phyloP scores from a whole-genome alignment of 2,797 vertebrate species.

The Sebastes kiyomatsui region DNA sequence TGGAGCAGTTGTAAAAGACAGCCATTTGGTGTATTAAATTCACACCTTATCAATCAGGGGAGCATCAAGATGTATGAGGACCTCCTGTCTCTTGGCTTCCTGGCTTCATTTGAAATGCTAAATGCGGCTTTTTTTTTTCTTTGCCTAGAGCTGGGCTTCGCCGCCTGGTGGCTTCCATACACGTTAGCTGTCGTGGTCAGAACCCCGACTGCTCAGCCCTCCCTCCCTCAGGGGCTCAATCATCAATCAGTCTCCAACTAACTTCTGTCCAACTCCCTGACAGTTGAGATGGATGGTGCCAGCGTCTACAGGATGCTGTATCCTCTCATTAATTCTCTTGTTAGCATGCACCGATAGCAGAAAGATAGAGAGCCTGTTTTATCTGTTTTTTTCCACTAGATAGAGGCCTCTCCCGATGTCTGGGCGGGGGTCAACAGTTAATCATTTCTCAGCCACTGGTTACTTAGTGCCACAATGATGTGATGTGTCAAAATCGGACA shows the following conservation, averaged over 20 bases:
- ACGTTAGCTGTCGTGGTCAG: slow-evolving; percentile 55
- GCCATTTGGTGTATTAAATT: slow-evolving; percentile 73
- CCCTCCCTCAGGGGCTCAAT: slow-evolving; percentile 53
- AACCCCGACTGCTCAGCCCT: slow-evolving; percentile 33
- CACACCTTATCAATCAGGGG: slow-evolving; percentile 80
- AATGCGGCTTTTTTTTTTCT: slow-evolving; percentile 27
- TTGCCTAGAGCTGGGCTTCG: slow-evolving; percentile 17
- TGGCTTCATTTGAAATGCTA: slow-evolving; percentile 81
- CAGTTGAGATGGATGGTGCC: slow-evolving; percentile 79
- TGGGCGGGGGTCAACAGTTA: slow-evolving; percentile 60
- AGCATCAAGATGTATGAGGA: slow-evolving; percentile 64
- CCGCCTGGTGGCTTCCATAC: slow-evolving; percentile 58
- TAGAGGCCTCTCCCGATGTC: slow-evolving; percentile 1
- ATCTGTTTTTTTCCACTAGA: slow-evolving; percentile 33
- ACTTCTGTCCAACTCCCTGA: slow-evolving; percentile 82
- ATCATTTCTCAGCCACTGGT: slow-evolving; percentile 67
- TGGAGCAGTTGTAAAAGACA: slow-evolving; percentile 67
- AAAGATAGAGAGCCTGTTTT: slow-evolving; percentile 39
- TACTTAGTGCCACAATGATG: slow-evolving; percentile 67
- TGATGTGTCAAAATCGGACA: slow-evolving; percentile 75
- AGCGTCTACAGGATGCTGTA: slow-evolving; percentile 66
- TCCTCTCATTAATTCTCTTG: slow-evolving; percentile 69
- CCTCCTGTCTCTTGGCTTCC: slow-evolving; percentile 58
- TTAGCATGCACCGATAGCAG: slow-evolving; percentile 67
- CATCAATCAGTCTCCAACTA: slow-evolving; percentile 85